phyloP scores from a whole-genome alignment of 1,140 invertebrate genomes.

The Latrodectus geometricus region DNA sequence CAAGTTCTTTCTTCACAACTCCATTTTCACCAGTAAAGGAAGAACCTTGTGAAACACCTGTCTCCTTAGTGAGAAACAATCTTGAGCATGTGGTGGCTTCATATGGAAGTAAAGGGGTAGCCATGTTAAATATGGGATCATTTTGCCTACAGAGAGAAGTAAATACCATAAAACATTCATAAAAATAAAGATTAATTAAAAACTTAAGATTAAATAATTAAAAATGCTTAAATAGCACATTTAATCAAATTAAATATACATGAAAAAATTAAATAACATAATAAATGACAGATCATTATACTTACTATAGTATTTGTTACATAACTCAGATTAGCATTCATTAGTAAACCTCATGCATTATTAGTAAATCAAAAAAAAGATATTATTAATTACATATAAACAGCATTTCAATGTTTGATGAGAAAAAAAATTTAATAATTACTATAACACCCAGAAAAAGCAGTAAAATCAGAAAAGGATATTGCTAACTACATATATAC shows the following conservation, averaged over 20 bases:
- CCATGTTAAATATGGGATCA: slow-evolving; percentile 87
- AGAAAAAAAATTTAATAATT: too few relatives aligned
- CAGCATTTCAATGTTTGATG: too few relatives aligned
- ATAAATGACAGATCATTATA: not conserved
- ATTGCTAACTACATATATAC: too few relatives aligned
- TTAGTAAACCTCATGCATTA: not conserved
- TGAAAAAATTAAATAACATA: not conserved
- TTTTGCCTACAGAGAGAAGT: slow-evolving; percentile 70
- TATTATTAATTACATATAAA: too few relatives aligned
- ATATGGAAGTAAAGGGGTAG: slow-evolving; percentile 76
- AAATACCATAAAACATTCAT: not conserved
- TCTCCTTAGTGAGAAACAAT: slow-evolving; percentile 10
- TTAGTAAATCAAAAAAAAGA: not conserved
- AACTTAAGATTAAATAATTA: not conserved
- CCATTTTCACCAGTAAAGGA: not conserved
- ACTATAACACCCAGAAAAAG: too few relatives aligned
- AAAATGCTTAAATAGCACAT: not conserved
- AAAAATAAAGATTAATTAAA: not conserved
- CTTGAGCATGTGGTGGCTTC: slow-evolving; percentile 72
- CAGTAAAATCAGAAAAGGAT: too few relatives aligned
- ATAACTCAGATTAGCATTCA: not conserved
- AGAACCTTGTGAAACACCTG: not conserved
- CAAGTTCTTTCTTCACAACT: not conserved
- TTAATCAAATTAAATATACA: not conserved
- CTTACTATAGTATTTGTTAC: not conserved